Conservation (phyloP, 2,888 invertebrate species). For the Drosophila peninsularis region DNA sequence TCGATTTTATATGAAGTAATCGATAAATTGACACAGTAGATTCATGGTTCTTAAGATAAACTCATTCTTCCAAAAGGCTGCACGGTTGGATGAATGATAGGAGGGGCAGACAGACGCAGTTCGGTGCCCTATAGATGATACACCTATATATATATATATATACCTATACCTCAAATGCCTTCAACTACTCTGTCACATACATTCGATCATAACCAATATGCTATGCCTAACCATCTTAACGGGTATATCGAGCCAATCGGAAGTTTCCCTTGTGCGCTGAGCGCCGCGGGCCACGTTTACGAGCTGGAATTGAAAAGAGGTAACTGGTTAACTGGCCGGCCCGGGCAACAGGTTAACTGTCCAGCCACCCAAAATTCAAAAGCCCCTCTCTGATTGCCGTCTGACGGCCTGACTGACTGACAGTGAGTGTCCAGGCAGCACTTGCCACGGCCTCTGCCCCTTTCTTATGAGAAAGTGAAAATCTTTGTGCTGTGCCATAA, state of each 20-base stretch:
- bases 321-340: constrained; percentile 26
- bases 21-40: too few species aligned
- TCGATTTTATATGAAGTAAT: too few species aligned
- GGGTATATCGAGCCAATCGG: constrained; percentile 13
- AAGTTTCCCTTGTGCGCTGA: constrained; percentile 40
- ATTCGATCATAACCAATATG: not conserved
- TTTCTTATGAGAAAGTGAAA: constrained; percentile 71
- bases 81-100: too few species aligned
- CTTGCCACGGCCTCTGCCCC: constrained; percentile 47
- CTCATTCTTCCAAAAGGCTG: not conserved
- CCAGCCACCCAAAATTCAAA: constrained; percentile 61
- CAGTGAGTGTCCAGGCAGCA: constrained; percentile 32
- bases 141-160: not conserved
- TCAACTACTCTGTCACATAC: not conserved
- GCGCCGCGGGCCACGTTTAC: constrained; percentile 39
- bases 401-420: constrained; percentile 29
- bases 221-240: not conserved
- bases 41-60: not conserved
- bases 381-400: constrained; percentile 39
- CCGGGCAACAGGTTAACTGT: constrained; percentile 39
- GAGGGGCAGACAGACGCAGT: not conserved
- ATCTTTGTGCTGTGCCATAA: constrained; percentile 65
- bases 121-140: not conserved
- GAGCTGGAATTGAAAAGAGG: constrained; percentile 49
- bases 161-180: not conserved